Evolutionary conservation across 1,140 invertebrate species (phyloP), one percentile per base, ranked within the genome.

Genomic region (Diploscapter pachys): DNA sequence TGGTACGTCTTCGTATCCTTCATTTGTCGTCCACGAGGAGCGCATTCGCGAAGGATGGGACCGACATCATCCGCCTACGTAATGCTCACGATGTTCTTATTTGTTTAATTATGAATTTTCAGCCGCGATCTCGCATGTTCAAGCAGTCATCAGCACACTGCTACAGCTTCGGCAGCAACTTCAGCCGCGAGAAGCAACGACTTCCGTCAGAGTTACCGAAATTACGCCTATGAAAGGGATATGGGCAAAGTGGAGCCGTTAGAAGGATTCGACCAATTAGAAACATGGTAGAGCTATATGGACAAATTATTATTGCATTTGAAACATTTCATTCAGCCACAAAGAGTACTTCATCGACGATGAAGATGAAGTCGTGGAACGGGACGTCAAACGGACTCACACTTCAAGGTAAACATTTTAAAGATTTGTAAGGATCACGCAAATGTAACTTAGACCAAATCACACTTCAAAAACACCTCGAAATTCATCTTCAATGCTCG

Each of bases 171-270:
- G 31, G 31, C 31, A 31, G 31, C 31, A 31, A 31, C 31, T 31
- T 31, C 31, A 31, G 31, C 31, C 31, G 31, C 31, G 31, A 31
- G 31, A 31, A 31, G 31, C 31, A 31, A 31, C 31, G 31, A 31
- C 31, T 31, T 31, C 50, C 54, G 73, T 3, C 70, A 65, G 31
- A 74, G 73, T 67, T 74, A 74, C 59, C 31, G 73, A 8, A 74
- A 74, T 11, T 74, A 55, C 50, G 73, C 65, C 56, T 74, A 68
- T 13, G 73, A 74, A 31, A 68, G 73, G 31, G 73, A 74, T 63
- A 74, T 74, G 73, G 73, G 65, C 59, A 67, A 56, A 52, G 73
- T 74, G 4, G 73, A 64, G 9, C 73, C 73, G 56, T 62, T 74
- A 67, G 54, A 56, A 49, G 73, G 73, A 31, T 74, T 74, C 13